Base-by-base conservation (phyloP, 2,888 invertebrate species). In the Seira musarum region DNA sequence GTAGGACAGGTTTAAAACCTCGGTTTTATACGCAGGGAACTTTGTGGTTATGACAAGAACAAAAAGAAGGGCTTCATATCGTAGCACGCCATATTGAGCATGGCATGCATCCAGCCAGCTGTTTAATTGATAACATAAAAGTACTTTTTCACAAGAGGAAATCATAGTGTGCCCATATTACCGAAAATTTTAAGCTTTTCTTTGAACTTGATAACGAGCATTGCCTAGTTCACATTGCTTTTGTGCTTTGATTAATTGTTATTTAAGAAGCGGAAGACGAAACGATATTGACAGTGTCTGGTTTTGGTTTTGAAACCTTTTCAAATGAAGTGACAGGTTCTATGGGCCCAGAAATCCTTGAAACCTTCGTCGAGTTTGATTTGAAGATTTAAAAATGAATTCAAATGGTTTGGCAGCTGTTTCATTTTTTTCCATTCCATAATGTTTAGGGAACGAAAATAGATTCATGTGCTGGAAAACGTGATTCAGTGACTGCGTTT, bases 11-110 rank as follows among this genome's bases (percentile, higher is more conserved):
- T 40, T 75, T 67, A 67, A 67, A 66, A 66, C 67, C 67, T 30
- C 75, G 40, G 40, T 40, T 40, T 40, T 40, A 40, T 13, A 40
- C 40, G 13, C 6, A 40, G 40, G 13, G 40, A 40, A 40, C 40
- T 40, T 57, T 68, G 75, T 73, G 73, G 60, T 75, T 75, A 57
- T 35, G 65, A 75, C 75, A 67, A 75, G 68, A 67, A 68, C 75
- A 75, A 40, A 40, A 40, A 40, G 40, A 75, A 67, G 61, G 40
- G 75, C 61, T 75, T 67, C 67, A 57, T 53, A 57, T 24, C 40
- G 13, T 40, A 5, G 24, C 10, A 25, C 19, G 15, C 24, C n/a
- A 22, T 8, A 24, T 24, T 64, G 24, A 22, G 24, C 24, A 24
- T 22, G 22, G 21, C 21, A 3, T 8, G 67, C 13, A 40, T 40